phyloP scores from a whole-genome alignment of 2,113 vertebrate genomes.

The Cochlearius cochlearius region DNA sequence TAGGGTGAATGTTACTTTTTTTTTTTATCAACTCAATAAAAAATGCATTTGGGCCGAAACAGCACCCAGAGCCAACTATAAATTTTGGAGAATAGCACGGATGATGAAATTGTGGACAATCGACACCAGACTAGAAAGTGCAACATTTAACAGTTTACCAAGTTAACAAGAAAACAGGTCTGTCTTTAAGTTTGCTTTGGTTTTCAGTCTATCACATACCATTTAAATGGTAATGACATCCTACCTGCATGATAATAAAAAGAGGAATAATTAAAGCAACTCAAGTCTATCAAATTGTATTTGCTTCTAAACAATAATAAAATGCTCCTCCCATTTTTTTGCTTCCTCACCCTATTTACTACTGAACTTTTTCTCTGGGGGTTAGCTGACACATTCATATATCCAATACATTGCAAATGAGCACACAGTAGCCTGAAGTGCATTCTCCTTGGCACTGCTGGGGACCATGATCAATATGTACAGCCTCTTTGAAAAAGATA shows the following conservation, averaged over 20 bases:
- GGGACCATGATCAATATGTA: background rate
- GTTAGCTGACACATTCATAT: background rate
- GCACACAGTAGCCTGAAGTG: background rate
- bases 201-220: background rate
- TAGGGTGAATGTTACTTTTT: background rate
- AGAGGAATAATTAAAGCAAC: background rate
- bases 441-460: background rate
- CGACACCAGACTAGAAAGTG: background rate
- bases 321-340: background rate
- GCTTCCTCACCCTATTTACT: background rate
- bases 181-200: background rate
- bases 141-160: background rate
- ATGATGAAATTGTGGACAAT: background rate
- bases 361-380: background rate
- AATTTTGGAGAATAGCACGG: background rate
- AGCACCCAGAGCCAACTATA: background rate
- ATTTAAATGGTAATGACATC: background rate
- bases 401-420: background rate
- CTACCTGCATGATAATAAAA: background rate
- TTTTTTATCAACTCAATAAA: background rate
- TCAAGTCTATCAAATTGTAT: background rate
- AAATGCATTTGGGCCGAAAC: background rate
- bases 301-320: background rate
- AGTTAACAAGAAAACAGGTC: background rate
- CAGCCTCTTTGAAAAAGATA: background rate